phyloP scores from a whole-genome alignment of 2,113 vertebrate genomes.

The Callocephalon fimbriatum region DNA sequence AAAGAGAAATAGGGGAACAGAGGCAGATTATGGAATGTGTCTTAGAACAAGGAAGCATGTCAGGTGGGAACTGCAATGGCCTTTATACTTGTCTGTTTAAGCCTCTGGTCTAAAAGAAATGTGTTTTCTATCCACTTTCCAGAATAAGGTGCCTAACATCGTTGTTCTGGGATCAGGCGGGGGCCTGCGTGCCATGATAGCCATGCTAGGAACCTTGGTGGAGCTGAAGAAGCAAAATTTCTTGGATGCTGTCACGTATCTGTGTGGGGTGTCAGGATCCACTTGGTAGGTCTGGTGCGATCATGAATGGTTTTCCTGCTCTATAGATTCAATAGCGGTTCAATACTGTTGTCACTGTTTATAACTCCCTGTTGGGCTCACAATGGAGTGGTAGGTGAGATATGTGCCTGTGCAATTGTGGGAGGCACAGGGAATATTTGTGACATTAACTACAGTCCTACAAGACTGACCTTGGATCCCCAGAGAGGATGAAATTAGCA shows the following conservation, averaged over 20 bases:
- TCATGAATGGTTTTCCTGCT: neutral
- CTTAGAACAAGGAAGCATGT: neutral
- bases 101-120: neutral
- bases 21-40: neutral
- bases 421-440: neutral
- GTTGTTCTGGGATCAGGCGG: slow-evolving; percentile 72
- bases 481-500: neutral
- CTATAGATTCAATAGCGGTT: neutral
- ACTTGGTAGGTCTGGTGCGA: neutral
- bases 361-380: neutral
- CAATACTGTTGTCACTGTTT: neutral
- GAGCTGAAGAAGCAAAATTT: slow-evolving; percentile 60
- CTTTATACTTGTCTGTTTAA: neutral
- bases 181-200: slow-evolving; percentile 68
- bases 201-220: slow-evolving; percentile 62
- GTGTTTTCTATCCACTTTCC: neutral
- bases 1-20: neutral
- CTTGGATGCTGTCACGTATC: slow-evolving; percentile 46
- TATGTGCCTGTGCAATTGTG: neutral
- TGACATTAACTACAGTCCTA: neutral
- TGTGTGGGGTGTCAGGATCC: neutral
- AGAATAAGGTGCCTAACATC: slow-evolving; percentile 57
- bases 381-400: neutral
- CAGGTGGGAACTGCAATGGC: neutral
- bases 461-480: neutral